Base-by-base conservation (phyloP, 2,797 vertebrate genomes). In the Lepus townsendii region DNA sequence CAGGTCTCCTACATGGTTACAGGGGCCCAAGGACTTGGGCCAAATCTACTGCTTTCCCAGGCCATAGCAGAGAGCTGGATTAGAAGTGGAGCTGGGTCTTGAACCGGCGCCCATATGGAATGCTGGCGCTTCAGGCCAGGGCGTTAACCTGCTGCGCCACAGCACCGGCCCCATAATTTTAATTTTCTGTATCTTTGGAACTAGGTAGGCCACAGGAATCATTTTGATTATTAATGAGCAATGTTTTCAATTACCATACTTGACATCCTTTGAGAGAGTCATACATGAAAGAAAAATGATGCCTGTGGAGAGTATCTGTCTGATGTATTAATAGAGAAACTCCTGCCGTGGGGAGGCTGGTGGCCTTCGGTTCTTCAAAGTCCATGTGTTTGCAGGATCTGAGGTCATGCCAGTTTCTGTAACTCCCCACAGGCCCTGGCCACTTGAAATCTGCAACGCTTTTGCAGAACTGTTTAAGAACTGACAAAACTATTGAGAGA, bases 381-480 rank as follows among this genome's bases (percentile, higher is more conserved):
- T 87, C 12, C 27, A 7, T 79, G 4, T 94, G 26, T 91, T 93
- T 26, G 73, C n/a, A 10, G 73, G 76, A 69, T 83, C 32, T 60
- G 10, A 47, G 62, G 52, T 30, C 75, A 62, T 87, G 1, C 38
- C 62, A 86, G 30, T 57, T 94, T 94, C 57, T 14, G 0, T 86
- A 60, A 95, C 32, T 83, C 17, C 19, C 7, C 8, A 38, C 5
- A 75, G 88, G n/a, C 71, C 50, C 54, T 68, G 24, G 19, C 32
- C 20, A 20, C 54, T 93, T 76, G n/a, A 73, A 75, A 35, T 78
- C 66, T 80, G 35, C n/a, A 32, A 89, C 38, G 3, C 30, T 90
- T 95, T 93, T 90, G 26, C 32, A 35, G 35, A 35, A 35, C 35
- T 73, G 62, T 94, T 91, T 95, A 84, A 94, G 69, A 84, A 72